Evolutionary conservation across 1,140 invertebrate species (phyloP), one percentile per base, ranked within the genome.

Genomic region (Drosophila pruinosa): DNA sequence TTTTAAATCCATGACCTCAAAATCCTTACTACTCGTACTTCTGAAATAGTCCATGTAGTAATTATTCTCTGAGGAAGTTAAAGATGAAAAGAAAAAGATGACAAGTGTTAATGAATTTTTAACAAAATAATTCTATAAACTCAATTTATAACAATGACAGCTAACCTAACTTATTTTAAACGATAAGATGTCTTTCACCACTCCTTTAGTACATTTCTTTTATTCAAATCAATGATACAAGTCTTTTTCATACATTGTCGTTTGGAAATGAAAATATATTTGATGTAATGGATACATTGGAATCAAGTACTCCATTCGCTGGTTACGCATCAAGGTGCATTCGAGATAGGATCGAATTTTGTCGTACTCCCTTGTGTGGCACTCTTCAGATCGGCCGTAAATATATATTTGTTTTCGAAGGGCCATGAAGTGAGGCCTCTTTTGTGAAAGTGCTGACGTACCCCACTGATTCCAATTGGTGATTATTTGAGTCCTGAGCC

Each of bases 241-340:
- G 3, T 47, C 6, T 3, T 14, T 1, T 7, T 7, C 3, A 4
- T 2, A 0, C 12, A 10, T 31, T 22, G 41, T 22, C 2, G 19
- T 22, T 4, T 12, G n/a, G 4, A 4, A 15, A 4, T 31, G 26
- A 24, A 17, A 50, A 5, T 31, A 50, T 1, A 50, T 17, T 31
- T 50, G 47, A 14, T 50, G 47, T 5, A 50, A 17, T 0, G 47
- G 47, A 31, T 50, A 50, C 14, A 31, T 28, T 0, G 47, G 47
- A 17, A 50, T 31, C 47, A 50, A 7, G 8, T 50, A 50, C 10
- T 50, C 47, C 47, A 50, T 17, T 12, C 47, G 22, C 12, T 50
- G 47, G 10, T 50, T 7, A 10, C 47, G 47, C 26, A 1, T 8
- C 4, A 50, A 17, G 6, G 22, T 2, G 26, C 47, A 50, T 8